Percentiles rank a stretch among this genome's conserved stretches.
These are phyloP conservation scores for Thalpophila matura DNA, from an alignment of 2,888 invertebrate species.

Conservation along the genomic window DNA sequence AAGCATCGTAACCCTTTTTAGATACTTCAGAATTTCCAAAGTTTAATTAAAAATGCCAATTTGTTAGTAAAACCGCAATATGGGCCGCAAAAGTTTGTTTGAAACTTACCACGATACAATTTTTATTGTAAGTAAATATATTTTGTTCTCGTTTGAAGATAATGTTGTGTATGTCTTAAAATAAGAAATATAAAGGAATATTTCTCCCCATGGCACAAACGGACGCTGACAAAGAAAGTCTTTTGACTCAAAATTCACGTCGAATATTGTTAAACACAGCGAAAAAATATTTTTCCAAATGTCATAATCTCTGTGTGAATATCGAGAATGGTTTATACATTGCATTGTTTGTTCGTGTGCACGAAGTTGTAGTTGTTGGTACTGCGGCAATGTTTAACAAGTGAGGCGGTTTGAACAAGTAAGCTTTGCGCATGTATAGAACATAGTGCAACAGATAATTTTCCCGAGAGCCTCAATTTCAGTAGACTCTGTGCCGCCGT, in stretches of 20 bases:
- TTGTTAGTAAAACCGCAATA: conserved; percentile 23
- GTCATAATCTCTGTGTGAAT: conserved; percentile 45
- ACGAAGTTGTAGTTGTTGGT: conserved; percentile 4
- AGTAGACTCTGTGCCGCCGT: conserved; percentile 73
- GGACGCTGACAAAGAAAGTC: conserved; percentile 70
- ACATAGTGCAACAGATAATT: conserved; percentile 78
- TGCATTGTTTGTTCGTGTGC: conserved; percentile 35
- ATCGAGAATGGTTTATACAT: conserved; percentile 49
- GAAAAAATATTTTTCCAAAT: conserved; percentile 71
- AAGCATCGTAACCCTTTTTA: conserved; percentile 49
- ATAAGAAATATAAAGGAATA: conserved; percentile 49
- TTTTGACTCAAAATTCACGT: conserved; percentile 70
- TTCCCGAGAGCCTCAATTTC: conserved; percentile 72
- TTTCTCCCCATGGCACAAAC: conserved; percentile 57
- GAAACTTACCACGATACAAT: conserved; percentile 12
- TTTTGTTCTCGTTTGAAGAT: conserved; percentile 39
- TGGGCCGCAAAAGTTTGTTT: conserved; percentile 24
- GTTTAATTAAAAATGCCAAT: conserved; percentile 53
- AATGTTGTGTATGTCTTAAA: conserved; percentile 27
- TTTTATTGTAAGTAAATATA: conserved; percentile 19
- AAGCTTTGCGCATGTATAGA: conserved; percentile 78
- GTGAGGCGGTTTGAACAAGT: conserved; percentile 43
- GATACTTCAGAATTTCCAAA: conserved; percentile 39
- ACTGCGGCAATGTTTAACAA: conserved; percentile 61
- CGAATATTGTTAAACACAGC: conserved; percentile 73